Percentiles rank a stretch among this genome's conserved stretches.
phyloP scores from a whole-genome alignment of 1,140 invertebrate species.

The Drosophila azteca region DNA sequence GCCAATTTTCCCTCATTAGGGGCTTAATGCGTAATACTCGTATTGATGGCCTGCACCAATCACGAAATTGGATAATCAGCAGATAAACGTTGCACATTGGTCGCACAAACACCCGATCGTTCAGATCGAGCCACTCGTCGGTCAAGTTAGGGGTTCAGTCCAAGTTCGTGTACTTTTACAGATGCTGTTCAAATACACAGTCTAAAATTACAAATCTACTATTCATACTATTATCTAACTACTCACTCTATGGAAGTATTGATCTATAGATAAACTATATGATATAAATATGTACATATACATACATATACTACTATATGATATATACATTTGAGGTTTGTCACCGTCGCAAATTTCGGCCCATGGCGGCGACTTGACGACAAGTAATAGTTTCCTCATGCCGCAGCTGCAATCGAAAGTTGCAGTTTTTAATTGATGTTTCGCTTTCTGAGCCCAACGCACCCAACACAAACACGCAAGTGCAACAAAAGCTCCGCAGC shows the following conservation, averaged over 20 bases:
- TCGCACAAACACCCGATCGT: conserved; percentile 4
- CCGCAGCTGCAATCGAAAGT: conserved; percentile 63
- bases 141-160: too few relatives aligned
- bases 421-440: conserved; percentile 67
- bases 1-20: conserved; percentile 71
- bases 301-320: too few relatives aligned
- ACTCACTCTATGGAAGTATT: too few relatives aligned
- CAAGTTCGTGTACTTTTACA: too few relatives aligned
- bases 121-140: too few relatives aligned
- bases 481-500: conserved; percentile 42
- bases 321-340: neutral
- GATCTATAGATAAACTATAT: too few relatives aligned
- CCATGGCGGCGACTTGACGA: conserved; percentile 27
- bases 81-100: neutral
- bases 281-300: too few relatives aligned
- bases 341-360: conserved; percentile 14
- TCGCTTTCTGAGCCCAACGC: conserved; percentile 73
- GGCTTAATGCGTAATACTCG: conserved; percentile 53
- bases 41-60: conserved; percentile 26
- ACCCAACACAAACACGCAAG: conserved; percentile 51
- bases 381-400: conserved; percentile 61
- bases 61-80: conserved; percentile 14
- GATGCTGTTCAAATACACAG: too few relatives aligned
- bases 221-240: too few relatives aligned
- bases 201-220: too few relatives aligned